These are phyloP conservation scores for Calyptomena viridis DNA, from an alignment of 2,113 vertebrate genomes.

Conservation along the genomic window DNA sequence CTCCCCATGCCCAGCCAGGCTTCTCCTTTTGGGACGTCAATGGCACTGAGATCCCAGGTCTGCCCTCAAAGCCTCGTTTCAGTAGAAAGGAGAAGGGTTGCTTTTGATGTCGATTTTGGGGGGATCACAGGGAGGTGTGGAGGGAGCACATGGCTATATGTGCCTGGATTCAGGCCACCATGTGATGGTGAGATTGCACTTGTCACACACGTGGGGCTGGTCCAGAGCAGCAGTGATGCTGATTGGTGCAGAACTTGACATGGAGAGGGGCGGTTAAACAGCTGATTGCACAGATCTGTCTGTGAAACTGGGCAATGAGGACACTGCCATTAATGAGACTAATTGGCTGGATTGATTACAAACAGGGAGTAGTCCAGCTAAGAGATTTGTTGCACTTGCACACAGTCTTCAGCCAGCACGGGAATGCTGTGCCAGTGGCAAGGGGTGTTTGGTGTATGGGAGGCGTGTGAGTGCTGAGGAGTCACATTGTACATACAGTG, in stretches of 20 bases:
- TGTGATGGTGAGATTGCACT: not conserved
- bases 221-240: not conserved
- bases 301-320: not conserved
- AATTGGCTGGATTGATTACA: not conserved
- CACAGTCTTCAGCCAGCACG: not conserved
- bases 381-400: not conserved
- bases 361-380: not conserved
- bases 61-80: not conserved
- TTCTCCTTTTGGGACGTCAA: not conserved
- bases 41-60: not conserved
- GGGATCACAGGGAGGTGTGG: not conserved
- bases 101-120: not conserved
- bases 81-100: not conserved
- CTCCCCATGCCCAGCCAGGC: not conserved
- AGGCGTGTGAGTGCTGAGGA: not conserved
- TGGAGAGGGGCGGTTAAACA: not conserved
- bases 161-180: not conserved
- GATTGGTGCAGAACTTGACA: accelerated
- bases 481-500: accelerated
- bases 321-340: not conserved
- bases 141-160: not conserved
- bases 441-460: not conserved
- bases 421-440: not conserved
- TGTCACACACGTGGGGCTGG: not conserved
- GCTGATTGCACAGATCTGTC: not conserved